Evolutionary conservation across 2,797 vertebrate genomes (phyloP), one percentile per base, ranked within the genome.

Genomic region (Bucorvus abyssinicus): DNA sequence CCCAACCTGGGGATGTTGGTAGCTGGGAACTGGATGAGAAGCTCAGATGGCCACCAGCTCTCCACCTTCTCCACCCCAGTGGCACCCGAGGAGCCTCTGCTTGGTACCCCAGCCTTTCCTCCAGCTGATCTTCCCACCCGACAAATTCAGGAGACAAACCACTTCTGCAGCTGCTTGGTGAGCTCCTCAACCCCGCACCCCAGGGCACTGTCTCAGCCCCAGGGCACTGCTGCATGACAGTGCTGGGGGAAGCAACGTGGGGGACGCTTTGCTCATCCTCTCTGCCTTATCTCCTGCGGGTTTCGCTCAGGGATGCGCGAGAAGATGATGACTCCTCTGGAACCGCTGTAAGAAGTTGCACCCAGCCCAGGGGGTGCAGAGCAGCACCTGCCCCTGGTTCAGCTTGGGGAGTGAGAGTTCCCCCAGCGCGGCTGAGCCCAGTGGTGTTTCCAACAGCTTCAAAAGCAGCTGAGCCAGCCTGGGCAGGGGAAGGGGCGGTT

Each of bases 171-270:
- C 55, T 82, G 70, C 49, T 63, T 3, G 71, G 84, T 77, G 85
- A 84, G 90, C 23, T 84, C 36, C 64, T 77, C 32, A 18, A 8
- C 3, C 30, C 50, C 23, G 18, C 30, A 5, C 0, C 38, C 38
- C 38, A 40, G 38, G 38, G 38, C 38, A 40, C 38, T 10, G 0
- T 30, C 55, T 44, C 1, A 0, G 10, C 26, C 49, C 16, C 30
- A 9, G 26, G 60, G 57, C 9, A 1, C 21, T 53, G 75, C 52
- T n/a, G 47, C 4, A 0, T 2, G 67, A 32, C 45, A 4, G 2
- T 15, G n/a, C 42, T 29, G 36, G 63, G 53, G 40, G 19, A n/a
- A 36, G 17, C 4, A 3, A 16, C 1, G 0, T 0, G 1, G 30
- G 24, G 24, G n/a, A 17, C 2, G 0, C 47, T 78, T 67, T 10